Percentiles rank a stretch among this genome's conserved stretches.
Evolutionary conservation across 2,797 vertebrate genomes (phyloP).

Genomic region (Sebastes oblongus): DNA sequence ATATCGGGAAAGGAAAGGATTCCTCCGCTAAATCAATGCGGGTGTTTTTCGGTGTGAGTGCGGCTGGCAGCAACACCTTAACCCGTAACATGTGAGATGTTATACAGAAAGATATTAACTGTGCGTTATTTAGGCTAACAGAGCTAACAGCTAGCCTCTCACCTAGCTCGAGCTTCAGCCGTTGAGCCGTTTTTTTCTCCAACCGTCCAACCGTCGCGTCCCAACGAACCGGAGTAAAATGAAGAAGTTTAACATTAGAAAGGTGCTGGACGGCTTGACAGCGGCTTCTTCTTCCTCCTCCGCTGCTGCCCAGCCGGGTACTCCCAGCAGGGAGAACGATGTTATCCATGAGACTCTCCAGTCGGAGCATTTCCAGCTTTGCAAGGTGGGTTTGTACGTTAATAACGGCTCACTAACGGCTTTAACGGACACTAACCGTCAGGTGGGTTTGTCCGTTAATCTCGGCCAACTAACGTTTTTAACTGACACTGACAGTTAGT

Average conservation of each 20-base stretch:
- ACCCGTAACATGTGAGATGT: constrained; percentile 77
- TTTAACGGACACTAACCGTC: background rate
- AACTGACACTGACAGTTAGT: constrained; percentile 19
- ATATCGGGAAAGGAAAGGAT: constrained; percentile 18
- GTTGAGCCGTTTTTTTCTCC: constrained; percentile 30
- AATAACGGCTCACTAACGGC: background rate
- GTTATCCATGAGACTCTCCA: constrained; percentile 92
- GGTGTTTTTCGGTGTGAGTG: constrained; percentile 57
- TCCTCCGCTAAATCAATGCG: constrained; percentile 35
- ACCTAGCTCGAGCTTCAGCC: too few relatives aligned
- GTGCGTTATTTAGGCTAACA: constrained; percentile 72
- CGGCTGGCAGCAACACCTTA: constrained; percentile 67
- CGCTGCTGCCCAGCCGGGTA: constrained; percentile 81
- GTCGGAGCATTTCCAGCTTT: constrained; percentile 98
- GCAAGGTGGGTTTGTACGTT: constrained; percentile 88
- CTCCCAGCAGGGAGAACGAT: constrained; percentile 87
- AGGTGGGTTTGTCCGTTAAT: too few relatives aligned
- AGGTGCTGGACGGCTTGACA: constrained; percentile 98
- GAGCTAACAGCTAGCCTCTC: constrained; percentile 59
- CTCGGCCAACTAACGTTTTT: too few relatives aligned
- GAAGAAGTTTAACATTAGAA: constrained; percentile 98
- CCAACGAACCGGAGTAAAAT: constrained; percentile 78
- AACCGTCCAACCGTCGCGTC: constrained; percentile 40
- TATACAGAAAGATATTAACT: constrained; percentile 67
- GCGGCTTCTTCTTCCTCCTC: constrained; percentile 86